Evolutionary conservation across 2,888 invertebrate species (phyloP), one percentile per base, ranked within the genome.

Genomic region (Papilio protenor): DNA sequence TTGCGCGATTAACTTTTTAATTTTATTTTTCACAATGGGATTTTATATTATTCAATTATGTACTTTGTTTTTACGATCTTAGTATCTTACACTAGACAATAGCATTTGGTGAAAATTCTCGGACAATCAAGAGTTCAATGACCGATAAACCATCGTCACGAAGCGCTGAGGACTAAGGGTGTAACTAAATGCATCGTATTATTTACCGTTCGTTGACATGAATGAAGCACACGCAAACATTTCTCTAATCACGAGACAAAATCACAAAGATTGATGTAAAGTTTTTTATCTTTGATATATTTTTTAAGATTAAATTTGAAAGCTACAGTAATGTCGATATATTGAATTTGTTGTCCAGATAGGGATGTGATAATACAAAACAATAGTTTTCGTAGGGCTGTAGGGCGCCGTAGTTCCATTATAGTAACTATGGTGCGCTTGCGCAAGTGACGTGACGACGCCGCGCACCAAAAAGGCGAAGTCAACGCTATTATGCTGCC

Each of bases 371-470:
- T 77, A 77, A 73, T 23, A 27, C 55, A 8, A 4, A 10, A 52
- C 77, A 73, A 47, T 69, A 73, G 45, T 18, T 40, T 47, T 40
- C 57, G 61, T 77, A 77, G 66, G 66, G 69, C 64, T 27, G 70
- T 73, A 69, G 66, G 66, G 40, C 27, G 61, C 75, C 77, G 75
- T 69, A 73, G 79, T 73, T 73, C 75, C 73, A 78, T 81, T 80
- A 77, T 79, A 69, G 81, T 76, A 78, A 77, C 80, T 79, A 81
- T 80, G 79, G 80, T 80, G 75, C 79, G 76, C 78, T 81, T 78
- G 80, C 82, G 81, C 80, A 82, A 82, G 82, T 82, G 82, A 82
- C 78, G 72, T 75, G 81, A 80, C 83, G 85, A 85, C 84, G 84
- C 80, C 84, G 82, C 77, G 66, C 76, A 80, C 79, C 81, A 72